Conservation (phyloP, 2,113 vertebrate species). For the Osmerus mordax region DNA sequence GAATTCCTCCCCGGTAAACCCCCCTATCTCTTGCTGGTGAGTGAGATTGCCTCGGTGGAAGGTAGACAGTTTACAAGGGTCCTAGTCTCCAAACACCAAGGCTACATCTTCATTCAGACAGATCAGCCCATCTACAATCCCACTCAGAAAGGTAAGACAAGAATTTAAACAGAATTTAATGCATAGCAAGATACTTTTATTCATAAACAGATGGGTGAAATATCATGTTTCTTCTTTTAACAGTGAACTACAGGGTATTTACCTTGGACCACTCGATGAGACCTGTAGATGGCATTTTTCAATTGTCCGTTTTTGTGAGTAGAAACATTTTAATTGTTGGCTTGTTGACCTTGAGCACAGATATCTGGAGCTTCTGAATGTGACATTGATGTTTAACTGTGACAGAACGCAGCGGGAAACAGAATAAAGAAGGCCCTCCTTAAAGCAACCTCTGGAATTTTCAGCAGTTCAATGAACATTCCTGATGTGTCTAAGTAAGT, state of each 20-base stretch:
- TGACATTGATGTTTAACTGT: not conserved
- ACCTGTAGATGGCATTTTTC: conserved; percentile 26
- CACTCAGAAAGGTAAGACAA: conserved; percentile 63
- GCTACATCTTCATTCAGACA: conserved; percentile 82
- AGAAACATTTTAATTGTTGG: not conserved
- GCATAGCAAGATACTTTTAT: not conserved
- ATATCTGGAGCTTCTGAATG: no score
- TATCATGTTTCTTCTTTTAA: conserved; percentile 1
- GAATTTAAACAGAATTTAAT: not conserved
- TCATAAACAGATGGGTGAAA: not conserved
- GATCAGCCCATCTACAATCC: conserved; percentile 81
- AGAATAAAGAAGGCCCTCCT: conserved; percentile 35
- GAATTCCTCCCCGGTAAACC: accelerated
- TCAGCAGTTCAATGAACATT: conserved; percentile 54
- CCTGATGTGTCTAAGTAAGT: conserved; percentile 75
- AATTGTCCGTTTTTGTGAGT: conserved; percentile 62
- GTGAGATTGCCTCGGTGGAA: conserved; percentile 32
- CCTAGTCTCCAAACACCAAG: conserved; percentile 64
- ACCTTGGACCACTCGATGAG: conserved; percentile 67
- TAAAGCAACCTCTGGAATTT: conserved; percentile 44
- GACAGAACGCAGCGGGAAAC: conserved; percentile 76
- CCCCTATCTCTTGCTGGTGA: conserved; percentile 60
- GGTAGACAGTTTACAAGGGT: conserved; percentile 33
- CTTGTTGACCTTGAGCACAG: no score
- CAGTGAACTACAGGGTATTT: conserved; percentile 71